These are phyloP conservation scores for Nyctereutes procyonoides DNA, from an alignment of 2,113 vertebrate species.

Conservation along the genomic window DNA sequence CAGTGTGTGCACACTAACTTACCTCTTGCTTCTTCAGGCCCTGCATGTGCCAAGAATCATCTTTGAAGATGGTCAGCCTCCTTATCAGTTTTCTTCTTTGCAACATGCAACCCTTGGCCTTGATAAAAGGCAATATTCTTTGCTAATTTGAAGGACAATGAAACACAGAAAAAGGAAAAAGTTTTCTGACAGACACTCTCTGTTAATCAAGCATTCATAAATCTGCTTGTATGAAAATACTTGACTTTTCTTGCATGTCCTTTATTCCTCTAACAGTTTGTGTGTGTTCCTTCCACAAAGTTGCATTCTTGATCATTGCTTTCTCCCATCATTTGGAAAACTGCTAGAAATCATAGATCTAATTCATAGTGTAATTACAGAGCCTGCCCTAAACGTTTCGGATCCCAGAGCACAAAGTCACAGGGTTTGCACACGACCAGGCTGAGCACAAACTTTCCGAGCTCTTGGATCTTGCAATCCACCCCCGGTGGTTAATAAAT, in stretches of 20 bases:
- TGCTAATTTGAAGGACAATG: neutral
- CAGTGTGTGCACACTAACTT: neutral
- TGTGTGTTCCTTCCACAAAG: neutral
- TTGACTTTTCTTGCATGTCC: neutral
- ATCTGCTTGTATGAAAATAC: neutral
- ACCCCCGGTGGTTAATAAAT: neutral
- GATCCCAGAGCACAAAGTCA: neutral
- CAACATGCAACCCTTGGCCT: neutral
- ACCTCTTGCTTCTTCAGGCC: neutral
- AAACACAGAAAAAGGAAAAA: neutral
- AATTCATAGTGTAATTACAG: neutral
- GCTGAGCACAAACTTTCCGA: neutral
- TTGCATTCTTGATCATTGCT: neutral
- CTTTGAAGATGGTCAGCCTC: neutral
- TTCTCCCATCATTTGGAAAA: neutral
- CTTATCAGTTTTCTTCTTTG: neutral
- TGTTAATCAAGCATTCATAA: slow-evolving; percentile 23
- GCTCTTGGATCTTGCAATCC: neutral
- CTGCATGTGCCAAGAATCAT: neutral
- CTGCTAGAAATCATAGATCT: neutral
- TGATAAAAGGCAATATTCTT: neutral
- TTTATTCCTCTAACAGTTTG: neutral
- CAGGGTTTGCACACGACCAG: neutral
- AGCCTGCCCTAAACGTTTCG: neutral
- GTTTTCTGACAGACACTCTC: neutral